Base-by-base conservation (phyloP, 2,797 vertebrate genomes). In the Pyrocephalus nanus region DNA sequence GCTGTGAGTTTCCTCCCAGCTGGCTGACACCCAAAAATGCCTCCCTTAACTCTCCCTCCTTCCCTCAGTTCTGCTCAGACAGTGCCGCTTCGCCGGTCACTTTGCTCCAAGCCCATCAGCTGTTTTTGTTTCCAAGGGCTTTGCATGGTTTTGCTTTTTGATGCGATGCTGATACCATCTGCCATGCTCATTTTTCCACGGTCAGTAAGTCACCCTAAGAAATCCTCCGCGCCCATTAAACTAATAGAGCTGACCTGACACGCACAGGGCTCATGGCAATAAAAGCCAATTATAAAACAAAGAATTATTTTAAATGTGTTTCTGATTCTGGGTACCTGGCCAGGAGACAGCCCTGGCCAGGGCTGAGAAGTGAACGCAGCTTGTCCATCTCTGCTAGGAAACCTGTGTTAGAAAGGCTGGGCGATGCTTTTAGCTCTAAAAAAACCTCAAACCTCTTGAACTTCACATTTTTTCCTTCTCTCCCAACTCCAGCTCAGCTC, bases 151-250 rank as follows among this genome's bases (percentile, higher is more conserved):
- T 91, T 91, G 82, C 48, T 84, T 86, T 94, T 76, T 77, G 88
- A 95, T 92, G 77, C 19, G 29, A 67, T 84, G 83, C 79, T 96
- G 94, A 96, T 94, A 94, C 53, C 1, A 29, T 85, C 88, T 76
- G 88, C 90, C 2, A 1, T 1, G 2, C 83, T 86, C 64, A 4
- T 88, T 96, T 86, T 92, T 92, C 91, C 94, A 94, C 23, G 57
- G 94, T 93, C 93, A 85, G 45, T 87, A 95, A 95, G 90, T 93
- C 91, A 94, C 69, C 87, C 85, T 87, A 93, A 91, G 95, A 94
- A 97, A 95, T 96, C 95, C 89, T 92, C 71, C 9, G 67, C 3
- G 45, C 92, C 94, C 94, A 91, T 91, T 92, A 95, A 95, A 88
- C 87, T 78, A 92, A 92, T 93, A 84, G 93, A 87, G 62, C 87